phyloP scores from a whole-genome alignment of 2,888 invertebrate species.

The Cheilosia grossa region DNA sequence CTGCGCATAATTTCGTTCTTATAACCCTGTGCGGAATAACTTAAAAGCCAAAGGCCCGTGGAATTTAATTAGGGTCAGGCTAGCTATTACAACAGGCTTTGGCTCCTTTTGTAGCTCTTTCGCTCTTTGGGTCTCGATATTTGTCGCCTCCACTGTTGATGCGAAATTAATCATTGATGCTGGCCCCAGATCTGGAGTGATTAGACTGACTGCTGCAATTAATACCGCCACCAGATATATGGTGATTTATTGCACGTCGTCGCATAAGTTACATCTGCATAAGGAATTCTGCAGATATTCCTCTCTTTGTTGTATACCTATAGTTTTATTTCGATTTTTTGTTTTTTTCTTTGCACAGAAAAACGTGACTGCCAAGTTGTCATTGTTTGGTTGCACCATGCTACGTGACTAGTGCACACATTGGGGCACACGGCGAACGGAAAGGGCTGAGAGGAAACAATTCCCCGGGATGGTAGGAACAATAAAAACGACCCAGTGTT shows the following conservation, averaged over 20 bases:
- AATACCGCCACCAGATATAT: conserved; percentile 32
- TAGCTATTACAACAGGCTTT: neutral
- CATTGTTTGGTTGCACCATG: conserved; percentile 65
- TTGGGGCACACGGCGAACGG: conserved; percentile 10
- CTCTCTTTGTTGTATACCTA: conserved; percentile 35
- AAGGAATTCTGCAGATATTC: conserved; percentile 70
- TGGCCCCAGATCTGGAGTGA: neutral
- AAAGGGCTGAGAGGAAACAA: neutral
- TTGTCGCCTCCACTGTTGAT: conserved; percentile 2
- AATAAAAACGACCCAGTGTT: conserved; percentile 36
- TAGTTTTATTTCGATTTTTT: neutral
- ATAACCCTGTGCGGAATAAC: conserved; percentile 30
- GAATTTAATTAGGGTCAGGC: conserved; percentile 52
- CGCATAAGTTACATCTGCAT: conserved; percentile 47
- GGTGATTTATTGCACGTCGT: conserved; percentile 61
- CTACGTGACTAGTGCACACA: conserved; percentile 45
- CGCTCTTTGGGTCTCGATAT: neutral
- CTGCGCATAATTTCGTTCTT: conserved; percentile 41
- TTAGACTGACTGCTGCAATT: conserved; percentile 31
- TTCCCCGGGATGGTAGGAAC: conserved; percentile 43
- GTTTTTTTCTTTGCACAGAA: conserved; percentile 9
- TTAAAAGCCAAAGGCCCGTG: conserved; percentile 32
- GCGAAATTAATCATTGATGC: conserved; percentile 1
- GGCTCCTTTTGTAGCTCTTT: neutral
- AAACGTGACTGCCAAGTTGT: conserved; percentile 68